A percentile compares a stretch with the other conserved stretches of the same genome.
Conservation (phyloP, 2,113 vertebrate genomes). For the Pandion haliaetus region DNA sequence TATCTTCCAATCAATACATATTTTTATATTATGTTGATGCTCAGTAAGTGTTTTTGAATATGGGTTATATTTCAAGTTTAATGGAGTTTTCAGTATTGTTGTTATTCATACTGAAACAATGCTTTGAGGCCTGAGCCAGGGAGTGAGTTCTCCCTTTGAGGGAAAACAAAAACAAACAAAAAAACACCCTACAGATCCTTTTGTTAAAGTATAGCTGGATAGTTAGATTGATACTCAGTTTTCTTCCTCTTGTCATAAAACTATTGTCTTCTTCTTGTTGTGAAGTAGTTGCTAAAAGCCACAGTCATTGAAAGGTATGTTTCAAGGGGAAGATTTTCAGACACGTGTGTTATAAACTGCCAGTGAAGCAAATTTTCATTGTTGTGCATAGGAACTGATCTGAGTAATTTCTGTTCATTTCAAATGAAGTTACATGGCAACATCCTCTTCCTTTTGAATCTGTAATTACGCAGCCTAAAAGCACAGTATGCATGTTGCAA, state of each 20-base stretch:
- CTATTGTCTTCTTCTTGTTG: background rate
- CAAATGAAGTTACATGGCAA: background rate
- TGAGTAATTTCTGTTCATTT: background rate
- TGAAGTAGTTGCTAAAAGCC: background rate
- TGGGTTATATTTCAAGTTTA: background rate
- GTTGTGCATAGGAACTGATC: background rate
- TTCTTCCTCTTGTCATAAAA: background rate
- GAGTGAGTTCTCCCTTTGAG: background rate
- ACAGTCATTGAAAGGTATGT: background rate
- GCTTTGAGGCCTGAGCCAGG: background rate
- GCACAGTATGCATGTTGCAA: background rate
- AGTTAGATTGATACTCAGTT: background rate
- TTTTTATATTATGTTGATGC: background rate
- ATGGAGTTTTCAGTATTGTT: background rate
- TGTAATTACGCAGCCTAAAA: background rate
- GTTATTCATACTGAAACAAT: background rate
- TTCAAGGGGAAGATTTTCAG: background rate
- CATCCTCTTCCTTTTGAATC: background rate
- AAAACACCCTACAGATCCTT: background rate
- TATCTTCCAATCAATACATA: background rate
- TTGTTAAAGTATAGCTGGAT: background rate
- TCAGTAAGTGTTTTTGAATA: background rate
- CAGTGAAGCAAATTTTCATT: background rate
- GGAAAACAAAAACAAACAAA: background rate
- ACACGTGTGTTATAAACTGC: background rate